phyloP scores from a whole-genome alignment of 2,113 vertebrate genomes.

The Embiotoca jacksoni region DNA sequence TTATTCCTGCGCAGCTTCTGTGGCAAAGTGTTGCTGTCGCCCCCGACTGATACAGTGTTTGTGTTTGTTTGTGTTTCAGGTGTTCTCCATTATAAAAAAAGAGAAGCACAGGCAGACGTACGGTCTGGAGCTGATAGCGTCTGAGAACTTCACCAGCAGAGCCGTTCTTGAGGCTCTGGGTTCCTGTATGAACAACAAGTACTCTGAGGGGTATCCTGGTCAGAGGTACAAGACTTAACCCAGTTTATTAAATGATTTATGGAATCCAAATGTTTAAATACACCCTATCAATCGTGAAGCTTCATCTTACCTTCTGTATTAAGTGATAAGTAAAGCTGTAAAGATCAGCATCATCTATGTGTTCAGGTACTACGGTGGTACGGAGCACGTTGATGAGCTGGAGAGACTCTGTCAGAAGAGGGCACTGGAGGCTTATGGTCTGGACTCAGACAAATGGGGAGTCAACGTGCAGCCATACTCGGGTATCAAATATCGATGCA shows the following conservation, averaged over 20 bases:
- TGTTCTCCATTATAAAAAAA: constrained; percentile 93
- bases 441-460: constrained; percentile 92
- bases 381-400: constrained; percentile 93
- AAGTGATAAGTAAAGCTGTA: neutral
- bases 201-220: constrained; percentile 97
- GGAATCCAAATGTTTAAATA: neutral
- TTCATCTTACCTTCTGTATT: neutral
- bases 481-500: constrained; percentile 80
- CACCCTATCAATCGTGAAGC: neutral
- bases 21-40: neutral
- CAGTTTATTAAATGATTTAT: neutral
- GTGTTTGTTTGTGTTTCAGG: constrained; percentile 79
- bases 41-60: constrained; percentile 14
- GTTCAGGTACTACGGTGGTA: constrained; percentile 94
- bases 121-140: constrained; percentile 94
- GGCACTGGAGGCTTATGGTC: constrained; percentile 88
- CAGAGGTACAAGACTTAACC: constrained; percentile 86
- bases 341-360: neutral
- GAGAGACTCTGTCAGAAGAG: constrained; percentile 95
- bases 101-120: constrained; percentile 92
- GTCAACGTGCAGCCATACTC: constrained; percentile 98
- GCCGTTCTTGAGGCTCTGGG: constrained; percentile 97
- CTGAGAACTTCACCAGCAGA: constrained; percentile 96
- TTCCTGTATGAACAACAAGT: constrained; percentile 98
- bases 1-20: neutral